Evolutionary conservation across 2,797 vertebrate genomes (phyloP), one percentile per base, ranked within the genome.

Genomic region (Melanotaenia pygmaea): DNA sequence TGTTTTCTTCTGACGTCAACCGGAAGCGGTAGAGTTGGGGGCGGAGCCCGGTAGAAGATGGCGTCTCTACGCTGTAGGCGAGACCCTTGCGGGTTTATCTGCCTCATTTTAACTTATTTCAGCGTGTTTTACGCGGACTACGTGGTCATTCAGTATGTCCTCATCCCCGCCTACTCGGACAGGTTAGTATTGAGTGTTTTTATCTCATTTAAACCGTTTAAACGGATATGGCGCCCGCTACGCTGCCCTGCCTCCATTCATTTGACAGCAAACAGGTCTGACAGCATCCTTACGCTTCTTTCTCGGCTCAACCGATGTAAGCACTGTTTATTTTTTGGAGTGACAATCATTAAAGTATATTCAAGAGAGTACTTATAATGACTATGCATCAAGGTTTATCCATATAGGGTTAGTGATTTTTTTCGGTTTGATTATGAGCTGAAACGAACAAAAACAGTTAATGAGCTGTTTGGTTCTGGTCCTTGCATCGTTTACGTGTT

Each of bases 51-150:
- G 43, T 24, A 78, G 70, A 94, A 94, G 87, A 95, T 95, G 95
- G 94, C 94, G 85, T 80, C 64, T 0, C 34, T 92, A 1, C 93
- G 94, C 83, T 95, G 94, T 85, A 87, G 91, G 82, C 86, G 87
- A 79, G 95, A 95, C 30, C 94, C 89, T 28, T 96, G 95, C 83
- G 95, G 95, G 5, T 86, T 94, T 10, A 83, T 95, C 11, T 96
- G 95, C 51, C 72, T 96, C 5, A 74, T 95, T 71, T 81, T 96
- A 64, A 95, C 95, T 4, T 95, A 95, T 75, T 93, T 95, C 57
- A 95, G 95, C 81, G 94, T 95, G 1, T 93, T 94, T 40, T 96
- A 96, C 77, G 94, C 95, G 12, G 95, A 95, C 78, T 96, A 95
- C 68, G 95, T 96, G 81, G 94, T 95, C 51, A 82, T 95, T 20